phyloP scores from a whole-genome alignment of 2,797 vertebrate genomes.

The Lindbergichthys nudifrons region DNA sequence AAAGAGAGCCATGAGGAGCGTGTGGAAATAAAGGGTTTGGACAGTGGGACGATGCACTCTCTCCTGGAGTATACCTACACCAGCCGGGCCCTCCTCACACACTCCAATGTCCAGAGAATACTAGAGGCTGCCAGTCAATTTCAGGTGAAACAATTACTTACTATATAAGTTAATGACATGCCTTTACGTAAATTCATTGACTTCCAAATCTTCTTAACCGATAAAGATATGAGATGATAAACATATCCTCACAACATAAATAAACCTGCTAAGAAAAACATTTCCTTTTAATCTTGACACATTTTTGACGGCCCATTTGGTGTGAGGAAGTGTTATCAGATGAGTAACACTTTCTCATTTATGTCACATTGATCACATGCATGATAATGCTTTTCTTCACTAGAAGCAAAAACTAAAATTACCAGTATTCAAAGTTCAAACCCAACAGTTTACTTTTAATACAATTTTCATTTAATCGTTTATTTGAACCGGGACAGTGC shows the following conservation, averaged over 20 bases:
- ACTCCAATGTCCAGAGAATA: conserved; percentile 93
- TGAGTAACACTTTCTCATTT: background rate
- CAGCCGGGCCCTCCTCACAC: conserved; percentile 92
- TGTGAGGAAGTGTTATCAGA: background rate
- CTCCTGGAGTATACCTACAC: conserved; percentile 97
- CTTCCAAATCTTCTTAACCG: background rate
- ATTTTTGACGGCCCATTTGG: background rate
- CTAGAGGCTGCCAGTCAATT: conserved; percentile 96
- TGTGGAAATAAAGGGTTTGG: conserved; percentile 93
- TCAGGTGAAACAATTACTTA: conserved; percentile 84
- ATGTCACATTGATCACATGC: background rate
- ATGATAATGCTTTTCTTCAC: background rate
- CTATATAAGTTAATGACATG: background rate
- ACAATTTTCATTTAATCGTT: too few species aligned
- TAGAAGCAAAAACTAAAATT: background rate
- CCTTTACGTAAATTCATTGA: background rate
- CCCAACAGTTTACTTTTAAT: background rate
- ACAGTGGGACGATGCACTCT: conserved; percentile 91
- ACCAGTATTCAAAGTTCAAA: background rate
- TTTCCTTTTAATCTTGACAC: background rate
- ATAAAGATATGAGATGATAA: background rate
- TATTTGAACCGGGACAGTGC: too few species aligned
- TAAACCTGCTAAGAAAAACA: background rate
- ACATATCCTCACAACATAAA: background rate
- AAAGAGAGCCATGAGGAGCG: conserved; percentile 93